Evolutionary conservation across 2,797 vertebrate genomes (phyloP), one percentile per base, ranked within the genome.

Genomic region (Iguana delicatissima): DNA sequence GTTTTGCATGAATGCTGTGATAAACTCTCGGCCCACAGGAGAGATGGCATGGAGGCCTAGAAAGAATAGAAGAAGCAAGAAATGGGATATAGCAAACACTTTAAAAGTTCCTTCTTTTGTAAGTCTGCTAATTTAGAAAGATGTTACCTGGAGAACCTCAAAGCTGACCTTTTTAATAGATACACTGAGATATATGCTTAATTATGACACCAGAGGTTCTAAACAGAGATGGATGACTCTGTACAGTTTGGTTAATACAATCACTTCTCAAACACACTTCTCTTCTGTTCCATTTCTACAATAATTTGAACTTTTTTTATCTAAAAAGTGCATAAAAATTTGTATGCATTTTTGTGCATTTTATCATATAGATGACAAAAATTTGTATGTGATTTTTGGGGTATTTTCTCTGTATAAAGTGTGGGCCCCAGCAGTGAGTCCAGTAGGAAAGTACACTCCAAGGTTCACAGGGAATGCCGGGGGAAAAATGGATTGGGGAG

Each of bases 1-100:
- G 92, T 98, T 98, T 94, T 98, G 94, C 96, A 98, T 94, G 91
- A 98, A 98, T 12, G 96, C 94, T 0, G 96, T 95, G 80, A 97
- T 97, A 96, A 98, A 98, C 80, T 98, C 96, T 57, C 46, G 94
- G 72, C 97, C 97, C 24, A 92, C 76, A 14, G 91, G 90, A 57
- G 84, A 87, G 80, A 93, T 85, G 0, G 62, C 52, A 72, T 62
- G 16, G 69, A 88, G 50, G 18, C 8, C 14, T 72, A 10, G 59
- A 79, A 83, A n/a, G 87, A 90, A 84, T 32, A 52, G 80, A n/a
- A 73, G 87, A 94, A 84, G 57, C 83, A 88, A n/a, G 64, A 46
- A 74, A 50, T 50, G 29, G 67, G 67, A 1, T 69, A 32, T 69
- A 69, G 29, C 59, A 12, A 16, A 26, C 10, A 26, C 42, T 46